Percentiles rank a stretch among this genome's conserved stretches.
These are phyloP conservation scores for Trematomus loennbergii DNA, from an alignment of 2,113 vertebrate genomes.

Conservation along the genomic window DNA sequence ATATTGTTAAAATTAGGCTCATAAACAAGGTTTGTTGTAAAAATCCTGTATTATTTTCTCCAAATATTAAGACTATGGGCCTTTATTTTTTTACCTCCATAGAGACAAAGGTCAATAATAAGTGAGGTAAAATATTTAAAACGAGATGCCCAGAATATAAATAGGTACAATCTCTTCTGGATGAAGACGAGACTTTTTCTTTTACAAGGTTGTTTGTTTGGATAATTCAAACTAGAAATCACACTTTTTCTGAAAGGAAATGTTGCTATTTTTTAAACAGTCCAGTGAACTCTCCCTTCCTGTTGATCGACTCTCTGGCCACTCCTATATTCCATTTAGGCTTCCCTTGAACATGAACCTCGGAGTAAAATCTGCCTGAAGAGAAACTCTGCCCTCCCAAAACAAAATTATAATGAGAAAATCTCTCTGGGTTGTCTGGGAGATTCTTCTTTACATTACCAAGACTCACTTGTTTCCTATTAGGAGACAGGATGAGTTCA, in stretches of 20 bases:
- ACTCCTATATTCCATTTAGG: conserved; percentile 3
- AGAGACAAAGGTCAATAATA: background rate
- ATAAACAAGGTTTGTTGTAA: background rate
- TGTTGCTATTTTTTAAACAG: background rate
- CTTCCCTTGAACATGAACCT: conserved; percentile 24
- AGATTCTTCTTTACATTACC: background rate
- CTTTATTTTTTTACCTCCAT: background rate
- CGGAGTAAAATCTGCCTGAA: conserved; percentile 33
- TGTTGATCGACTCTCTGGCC: background rate
- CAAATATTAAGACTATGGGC: background rate
- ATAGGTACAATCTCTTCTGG: background rate
- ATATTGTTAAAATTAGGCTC: too few relatives aligned
- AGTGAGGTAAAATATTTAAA: background rate
- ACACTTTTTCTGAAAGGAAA: background rate
- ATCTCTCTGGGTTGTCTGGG: conserved; percentile 24
- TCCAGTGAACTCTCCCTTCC: background rate
- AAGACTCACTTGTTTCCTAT: conserved; percentile 8
- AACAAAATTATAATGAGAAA: background rate
- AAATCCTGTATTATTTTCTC: background rate
- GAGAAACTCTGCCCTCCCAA: conserved; percentile 31
- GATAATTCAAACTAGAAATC: background rate
- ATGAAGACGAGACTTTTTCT: background rate
- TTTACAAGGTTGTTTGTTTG: background rate
- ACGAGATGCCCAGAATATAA: background rate
- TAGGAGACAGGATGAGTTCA: background rate